Base-by-base conservation (phyloP, 2,888 invertebrate species). In the Caenorhabditis sp. region DNA sequence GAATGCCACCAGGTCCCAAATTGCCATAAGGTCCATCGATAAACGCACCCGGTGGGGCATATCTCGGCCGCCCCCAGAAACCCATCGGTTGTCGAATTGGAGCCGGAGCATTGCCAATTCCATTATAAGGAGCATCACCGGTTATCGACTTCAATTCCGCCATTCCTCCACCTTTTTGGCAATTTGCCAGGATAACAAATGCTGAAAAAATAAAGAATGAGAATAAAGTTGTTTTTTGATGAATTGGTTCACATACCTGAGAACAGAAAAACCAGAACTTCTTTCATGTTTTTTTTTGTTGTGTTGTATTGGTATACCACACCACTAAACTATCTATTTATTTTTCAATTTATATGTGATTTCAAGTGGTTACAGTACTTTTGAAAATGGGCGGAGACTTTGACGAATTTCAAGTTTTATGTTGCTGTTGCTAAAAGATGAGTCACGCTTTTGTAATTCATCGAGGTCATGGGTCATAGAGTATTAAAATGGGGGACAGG, bases 51-150 rank as follows among this genome's bases (percentile, higher is more conserved):
- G 63, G 63, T 26, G 76, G 79, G 25, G 76, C 69, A 54, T 72
- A 77, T 63, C 77, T 76, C 3, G 80, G 80, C 61, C 80, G 59
- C 26, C 80, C 80, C 80, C 80, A 80, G 76, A 80, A 80, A 27
- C 80, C 80, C 80, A 80, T 80, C 25, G 80, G 80, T 38, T 77
- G 76, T 7, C 74, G 74, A 52, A 77, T 66, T 14, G 76, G 77
- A 20, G 78, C 80, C n/a, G 80, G 80, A 1, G 75, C 80, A 68
- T 80, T 80, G 27, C 80, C 80, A 36, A 75, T 71, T 17, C 80
- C 80, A 38, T 63, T 59, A 49, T 80, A 80, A 23, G 78, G 80
- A 20, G 74, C 78, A 66, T 80, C 80, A 14, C 76, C 76, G 36
- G 80, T 80, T 27, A 80, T 80, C 8, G 78, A 71, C 56, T 80